Evolutionary conservation across 2,797 vertebrate species (phyloP), one percentile per base, ranked within the genome.

Genomic region (Enteromius treurensis): DNA sequence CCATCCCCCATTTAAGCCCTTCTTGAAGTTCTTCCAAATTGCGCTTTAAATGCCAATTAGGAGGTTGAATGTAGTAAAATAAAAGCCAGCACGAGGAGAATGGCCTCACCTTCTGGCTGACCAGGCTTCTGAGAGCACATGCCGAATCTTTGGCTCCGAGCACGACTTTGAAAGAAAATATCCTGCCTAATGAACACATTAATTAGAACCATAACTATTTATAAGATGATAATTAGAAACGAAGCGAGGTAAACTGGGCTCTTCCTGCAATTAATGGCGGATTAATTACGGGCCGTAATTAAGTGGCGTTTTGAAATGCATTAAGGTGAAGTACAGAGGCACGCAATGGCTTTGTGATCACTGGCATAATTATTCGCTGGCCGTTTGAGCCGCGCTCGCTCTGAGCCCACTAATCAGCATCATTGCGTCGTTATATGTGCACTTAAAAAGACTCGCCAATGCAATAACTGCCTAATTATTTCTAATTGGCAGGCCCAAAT

Each of bases 131-230:
- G 96, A 97, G 96, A 95, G 95, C 95, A 95, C 85, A 88, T 90
- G 94, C 92, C 71, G 95, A 97, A 98, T 97, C 97, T 98, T 97
- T 98, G 97, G 97, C 98, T 99, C 97, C 95, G 95, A 97, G 97
- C 95, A 5, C 95, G 94, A 96, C 97, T 99, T 98, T 99, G 96
- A 99, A 97, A 97, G 95, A 97, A 82, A 96, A 97, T 95, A 97
- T 97, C 96, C 96, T 95, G 96, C 95, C 96, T 99, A 99, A 99
- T 97, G 97, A 99, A 99, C 98, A 98, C 97, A 97, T 99, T 99
- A 99, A 99, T 99, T 99, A 98, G 96, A 97, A 97, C 95, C 96
- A 97, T 99, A 98, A 98, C 97, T 99, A 99, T 99, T 99, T 99
- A 99, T 99, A 99, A 99, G 97, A 98, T 96, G 95, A 95, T 99